Percentiles rank a stretch among this genome's conserved stretches.
phyloP scores from a whole-genome alignment of 2,113 vertebrate species.

The Chitala chitala region DNA sequence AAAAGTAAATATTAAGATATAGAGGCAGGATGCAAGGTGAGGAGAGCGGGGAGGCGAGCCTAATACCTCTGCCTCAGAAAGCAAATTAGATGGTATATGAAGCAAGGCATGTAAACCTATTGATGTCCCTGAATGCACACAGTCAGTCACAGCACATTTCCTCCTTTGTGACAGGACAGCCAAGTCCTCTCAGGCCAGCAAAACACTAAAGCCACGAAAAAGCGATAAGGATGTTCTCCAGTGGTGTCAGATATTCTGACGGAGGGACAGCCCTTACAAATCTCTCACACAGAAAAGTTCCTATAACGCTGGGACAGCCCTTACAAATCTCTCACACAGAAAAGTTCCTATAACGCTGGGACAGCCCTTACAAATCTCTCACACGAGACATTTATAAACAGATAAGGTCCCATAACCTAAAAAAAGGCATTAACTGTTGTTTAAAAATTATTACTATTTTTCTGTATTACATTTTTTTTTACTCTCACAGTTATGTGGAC shows the following conservation, averaged over 20 bases:
- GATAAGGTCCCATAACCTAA: too few relatives aligned
- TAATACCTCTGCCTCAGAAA: conserved; percentile 34
- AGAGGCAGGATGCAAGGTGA: conserved; percentile 38
- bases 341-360: too few relatives aligned
- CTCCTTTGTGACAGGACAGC: conserved; percentile 16
- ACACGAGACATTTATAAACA: too few relatives aligned
- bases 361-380: too few relatives aligned
- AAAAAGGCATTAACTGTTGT: too few relatives aligned
- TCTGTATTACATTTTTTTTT: too few relatives aligned
- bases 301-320: too few relatives aligned
- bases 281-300: too few relatives aligned
- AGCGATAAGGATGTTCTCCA: conserved; percentile 36
- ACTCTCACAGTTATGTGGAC: too few relatives aligned
- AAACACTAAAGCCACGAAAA: conserved; percentile 10
- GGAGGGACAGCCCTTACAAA: conserved; percentile 31
- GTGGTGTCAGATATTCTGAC: conserved; percentile 51
- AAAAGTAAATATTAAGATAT: conserved; percentile 56
- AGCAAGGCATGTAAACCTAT: conserved; percentile 33
- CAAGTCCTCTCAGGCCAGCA: background rate
- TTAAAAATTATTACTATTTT: too few relatives aligned
- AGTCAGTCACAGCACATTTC: conserved; percentile 23
- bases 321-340: too few relatives aligned
- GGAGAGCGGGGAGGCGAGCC: conserved; percentile 29
- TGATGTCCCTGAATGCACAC: conserved; percentile 29
- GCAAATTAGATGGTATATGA: conserved; percentile 34